Percentiles rank a stretch among this genome's conserved stretches.
Evolutionary conservation across 2,888 invertebrate species (phyloP).

Genomic region (Nomada lathburiana): DNA sequence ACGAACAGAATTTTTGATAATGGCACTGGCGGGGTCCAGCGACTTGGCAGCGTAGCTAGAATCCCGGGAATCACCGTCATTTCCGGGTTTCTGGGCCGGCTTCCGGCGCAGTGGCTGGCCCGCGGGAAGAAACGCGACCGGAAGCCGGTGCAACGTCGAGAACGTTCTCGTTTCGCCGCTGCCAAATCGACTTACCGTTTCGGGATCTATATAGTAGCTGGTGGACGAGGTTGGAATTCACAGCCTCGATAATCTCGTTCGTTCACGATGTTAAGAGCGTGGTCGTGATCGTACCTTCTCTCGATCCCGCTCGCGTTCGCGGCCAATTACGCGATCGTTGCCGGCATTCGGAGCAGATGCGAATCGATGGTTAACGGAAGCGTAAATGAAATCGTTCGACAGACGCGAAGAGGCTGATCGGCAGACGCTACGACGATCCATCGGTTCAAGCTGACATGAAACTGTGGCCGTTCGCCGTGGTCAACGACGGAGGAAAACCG

Average conservation of each 20-base stretch:
- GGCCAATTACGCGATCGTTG: conserved; percentile 46
- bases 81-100: conserved; percentile 49
- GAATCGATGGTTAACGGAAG: conserved; percentile 10
- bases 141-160: conserved; percentile 59
- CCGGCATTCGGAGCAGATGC: conserved; percentile 3
- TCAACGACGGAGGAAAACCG: conserved; percentile 89
- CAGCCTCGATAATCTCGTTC: conserved; percentile 31
- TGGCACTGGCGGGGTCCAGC: conserved; percentile 33
- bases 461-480: conserved; percentile 92
- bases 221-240: conserved; percentile 39
- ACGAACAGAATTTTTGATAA: conserved; percentile 44
- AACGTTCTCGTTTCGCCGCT: conserved; percentile 60
- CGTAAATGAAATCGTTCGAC: conserved; percentile 43
- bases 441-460: conserved; percentile 93
- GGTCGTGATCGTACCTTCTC: neutral
- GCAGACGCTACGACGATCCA: conserved; percentile 91
- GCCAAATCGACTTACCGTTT: conserved; percentile 68
- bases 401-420: conserved; percentile 87
- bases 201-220: conserved; percentile 49
- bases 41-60: conserved; percentile 63
- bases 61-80: conserved; percentile 51
- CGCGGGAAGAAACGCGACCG: conserved; percentile 51
- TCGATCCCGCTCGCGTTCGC: conserved; percentile 27
- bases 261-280: conserved; percentile 35
- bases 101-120: conserved; percentile 50